Conservation (phyloP, 2,888 invertebrate genomes). For the Callimorpha dominula region DNA sequence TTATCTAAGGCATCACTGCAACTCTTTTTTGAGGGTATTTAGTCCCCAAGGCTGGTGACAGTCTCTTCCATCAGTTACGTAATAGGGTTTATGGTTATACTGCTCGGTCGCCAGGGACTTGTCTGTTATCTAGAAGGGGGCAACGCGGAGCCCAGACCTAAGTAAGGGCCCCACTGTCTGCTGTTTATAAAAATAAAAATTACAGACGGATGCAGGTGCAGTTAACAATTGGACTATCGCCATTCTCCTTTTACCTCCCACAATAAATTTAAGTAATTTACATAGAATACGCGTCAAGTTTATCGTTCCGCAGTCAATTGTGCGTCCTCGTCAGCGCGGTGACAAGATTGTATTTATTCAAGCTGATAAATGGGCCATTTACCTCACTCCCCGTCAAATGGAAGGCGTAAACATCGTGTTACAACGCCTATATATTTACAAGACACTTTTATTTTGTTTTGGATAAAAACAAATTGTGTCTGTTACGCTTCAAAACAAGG, state of each 20-base stretch:
- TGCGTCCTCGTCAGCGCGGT: conserved; percentile 13
- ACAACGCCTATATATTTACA: conserved; percentile 2
- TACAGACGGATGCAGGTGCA: too few relatives aligned
- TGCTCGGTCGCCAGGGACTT: too few relatives aligned
- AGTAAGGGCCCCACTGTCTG: too few relatives aligned
- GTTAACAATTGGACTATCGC: too few relatives aligned
- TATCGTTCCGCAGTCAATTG: conserved; percentile 15
- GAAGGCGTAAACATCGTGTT: conserved; percentile 8
- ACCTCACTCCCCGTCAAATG: conserved; percentile 7
- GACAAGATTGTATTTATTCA: conserved; percentile 23
- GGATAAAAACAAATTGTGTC: background rate
- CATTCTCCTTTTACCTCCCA: background rate
- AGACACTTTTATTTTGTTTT: conserved; percentile 8
- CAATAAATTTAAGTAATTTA: conserved; percentile 15
- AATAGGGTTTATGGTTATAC: too few relatives aligned
- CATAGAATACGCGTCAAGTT: conserved; percentile 10
- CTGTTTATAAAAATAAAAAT: too few relatives aligned
- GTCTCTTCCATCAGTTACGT: too few relatives aligned
- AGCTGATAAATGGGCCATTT: conserved; percentile 20
- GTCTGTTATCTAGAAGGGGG: too few relatives aligned
- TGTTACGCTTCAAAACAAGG: background rate
- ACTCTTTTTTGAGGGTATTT: too few relatives aligned
- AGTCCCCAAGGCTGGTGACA: too few relatives aligned
- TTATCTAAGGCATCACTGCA: too few relatives aligned
- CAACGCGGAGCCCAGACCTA: too few relatives aligned